phyloP scores from a whole-genome alignment of 2,113 vertebrate species.

The Scomber colias region DNA sequence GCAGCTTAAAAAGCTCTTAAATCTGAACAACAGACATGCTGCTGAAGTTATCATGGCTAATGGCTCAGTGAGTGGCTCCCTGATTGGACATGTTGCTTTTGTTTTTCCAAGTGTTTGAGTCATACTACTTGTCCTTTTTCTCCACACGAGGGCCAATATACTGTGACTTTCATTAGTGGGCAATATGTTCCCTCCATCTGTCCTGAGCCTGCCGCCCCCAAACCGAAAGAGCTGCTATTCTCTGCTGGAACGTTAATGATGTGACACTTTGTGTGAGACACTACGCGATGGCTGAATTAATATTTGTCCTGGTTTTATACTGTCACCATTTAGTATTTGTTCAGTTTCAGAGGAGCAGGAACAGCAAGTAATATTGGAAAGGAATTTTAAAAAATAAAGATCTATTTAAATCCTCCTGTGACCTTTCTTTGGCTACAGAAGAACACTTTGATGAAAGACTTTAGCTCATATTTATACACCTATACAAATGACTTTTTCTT shows the following conservation, averaged over 20 bases:
- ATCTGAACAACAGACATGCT: conserved; percentile 10
- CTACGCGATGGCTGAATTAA: conserved; percentile 37
- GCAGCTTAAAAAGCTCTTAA: background rate
- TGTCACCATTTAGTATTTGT: conserved; percentile 14
- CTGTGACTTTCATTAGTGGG: conserved; percentile 74
- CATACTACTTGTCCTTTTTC: conserved; percentile 59
- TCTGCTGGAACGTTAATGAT: conserved; percentile 42
- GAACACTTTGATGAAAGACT: conserved; percentile 21
- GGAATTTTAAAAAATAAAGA: conserved; percentile 15
- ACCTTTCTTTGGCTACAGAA: conserved; percentile 12
- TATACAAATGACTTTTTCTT: background rate
- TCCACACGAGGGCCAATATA: conserved; percentile 58
- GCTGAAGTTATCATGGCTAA: conserved; percentile 1
- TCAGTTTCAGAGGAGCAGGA: conserved; percentile 14
- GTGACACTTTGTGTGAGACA: conserved; percentile 28
- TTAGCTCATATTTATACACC: background rate
- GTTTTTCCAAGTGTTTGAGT: conserved; percentile 64
- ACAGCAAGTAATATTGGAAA: conserved; percentile 19
- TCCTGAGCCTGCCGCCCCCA: conserved; percentile 63
- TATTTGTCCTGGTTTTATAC: conserved; percentile 18
- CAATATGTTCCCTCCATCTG: conserved; percentile 82
- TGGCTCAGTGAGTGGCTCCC: conserved; percentile 21
- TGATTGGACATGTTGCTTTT: conserved; percentile 51
- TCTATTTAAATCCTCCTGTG: conserved; percentile 31
- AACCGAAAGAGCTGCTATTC: conserved; percentile 41